Conservation (phyloP, 2,888 invertebrate genomes). For the Cryptus viduatorius region DNA sequence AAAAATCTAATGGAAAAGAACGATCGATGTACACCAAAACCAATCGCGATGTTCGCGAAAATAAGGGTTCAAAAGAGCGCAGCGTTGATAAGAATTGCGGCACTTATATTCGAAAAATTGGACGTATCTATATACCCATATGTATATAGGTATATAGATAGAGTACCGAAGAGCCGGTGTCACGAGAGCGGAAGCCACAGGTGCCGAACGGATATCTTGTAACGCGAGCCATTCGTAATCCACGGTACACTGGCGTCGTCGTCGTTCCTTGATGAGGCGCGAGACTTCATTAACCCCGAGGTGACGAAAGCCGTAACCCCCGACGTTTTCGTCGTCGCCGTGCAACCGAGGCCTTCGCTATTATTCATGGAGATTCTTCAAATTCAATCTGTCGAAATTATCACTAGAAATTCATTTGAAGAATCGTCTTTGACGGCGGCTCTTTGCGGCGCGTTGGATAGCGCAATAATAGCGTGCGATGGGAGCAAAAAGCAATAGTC, state of each 20-base stretch:
- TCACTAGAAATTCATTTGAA: slow-evolving; percentile 28
- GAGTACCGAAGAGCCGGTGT: slow-evolving; percentile 9
- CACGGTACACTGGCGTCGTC: slow-evolving; percentile 45
- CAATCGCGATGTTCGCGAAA: neutral
- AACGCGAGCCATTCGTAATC: slow-evolving; percentile 48
- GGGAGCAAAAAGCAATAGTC: slow-evolving; percentile 13
- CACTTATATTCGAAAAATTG: neutral
- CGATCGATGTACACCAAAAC: too few species aligned
- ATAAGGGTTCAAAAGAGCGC: neutral
- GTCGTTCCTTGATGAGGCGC: slow-evolving; percentile 72
- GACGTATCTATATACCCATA: neutral
- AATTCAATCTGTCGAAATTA: slow-evolving; percentile 59
- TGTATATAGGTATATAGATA: neutral
- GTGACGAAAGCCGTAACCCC: slow-evolving; percentile 59
- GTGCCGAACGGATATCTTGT: slow-evolving; percentile 63
- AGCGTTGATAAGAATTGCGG: slow-evolving; percentile 1
- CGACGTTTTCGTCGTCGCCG: slow-evolving; percentile 31
- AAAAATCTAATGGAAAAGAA: neutral
- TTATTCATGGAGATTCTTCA: slow-evolving; percentile 56
- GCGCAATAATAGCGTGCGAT: slow-evolving; percentile 13
- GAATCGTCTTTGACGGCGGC: slow-evolving; percentile 49
- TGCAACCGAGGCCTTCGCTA: slow-evolving; percentile 13
- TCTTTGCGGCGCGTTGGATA: neutral
- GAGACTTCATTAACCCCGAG: slow-evolving; percentile 76
- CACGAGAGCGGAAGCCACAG: slow-evolving; percentile 62